Conservation (phyloP, 2,797 vertebrate species). For the Gephyroberyx darwinii region DNA sequence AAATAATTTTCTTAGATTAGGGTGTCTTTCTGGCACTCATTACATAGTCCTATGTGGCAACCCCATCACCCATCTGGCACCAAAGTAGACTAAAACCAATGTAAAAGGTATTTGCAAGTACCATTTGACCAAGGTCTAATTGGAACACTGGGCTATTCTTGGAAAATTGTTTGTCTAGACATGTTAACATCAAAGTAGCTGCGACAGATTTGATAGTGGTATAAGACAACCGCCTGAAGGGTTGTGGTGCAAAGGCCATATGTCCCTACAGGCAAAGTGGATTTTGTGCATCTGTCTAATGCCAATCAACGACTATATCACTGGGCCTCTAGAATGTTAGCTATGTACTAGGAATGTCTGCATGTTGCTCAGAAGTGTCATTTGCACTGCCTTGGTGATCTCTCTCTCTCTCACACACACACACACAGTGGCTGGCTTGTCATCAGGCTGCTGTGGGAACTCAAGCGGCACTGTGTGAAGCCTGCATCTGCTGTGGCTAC, state of each 20-base stretch:
- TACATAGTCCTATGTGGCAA: background rate
- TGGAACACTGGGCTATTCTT: background rate
- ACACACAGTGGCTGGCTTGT: conserved; percentile 22
- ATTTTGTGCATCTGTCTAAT: conserved; percentile 46
- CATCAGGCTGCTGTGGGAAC: conserved; percentile 41
- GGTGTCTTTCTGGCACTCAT: too few relatives aligned
- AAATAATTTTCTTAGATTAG: too few relatives aligned
- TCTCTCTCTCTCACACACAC: conserved; percentile 10
- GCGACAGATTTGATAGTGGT: background rate
- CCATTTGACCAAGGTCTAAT: background rate
- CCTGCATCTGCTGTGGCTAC: conserved; percentile 40
- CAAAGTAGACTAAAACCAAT: background rate
- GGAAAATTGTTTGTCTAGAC: background rate
- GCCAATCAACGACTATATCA: conserved; percentile 42
- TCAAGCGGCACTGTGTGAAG: conserved; percentile 30
- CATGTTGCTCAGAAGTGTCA: conserved; percentile 51
- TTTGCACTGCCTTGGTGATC: conserved; percentile 46
- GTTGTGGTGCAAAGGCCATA: conserved; percentile 10
- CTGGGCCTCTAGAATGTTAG: conserved; percentile 45
- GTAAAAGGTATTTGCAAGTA: background rate
- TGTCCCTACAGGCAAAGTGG: conserved; percentile 4
- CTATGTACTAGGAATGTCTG: conserved; percentile 52
- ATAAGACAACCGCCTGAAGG: background rate
- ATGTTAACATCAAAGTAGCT: background rate
- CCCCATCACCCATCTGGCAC: background rate